Conservation (phyloP, 2,797 vertebrate species). For the Artibeus lituratus region DNA sequence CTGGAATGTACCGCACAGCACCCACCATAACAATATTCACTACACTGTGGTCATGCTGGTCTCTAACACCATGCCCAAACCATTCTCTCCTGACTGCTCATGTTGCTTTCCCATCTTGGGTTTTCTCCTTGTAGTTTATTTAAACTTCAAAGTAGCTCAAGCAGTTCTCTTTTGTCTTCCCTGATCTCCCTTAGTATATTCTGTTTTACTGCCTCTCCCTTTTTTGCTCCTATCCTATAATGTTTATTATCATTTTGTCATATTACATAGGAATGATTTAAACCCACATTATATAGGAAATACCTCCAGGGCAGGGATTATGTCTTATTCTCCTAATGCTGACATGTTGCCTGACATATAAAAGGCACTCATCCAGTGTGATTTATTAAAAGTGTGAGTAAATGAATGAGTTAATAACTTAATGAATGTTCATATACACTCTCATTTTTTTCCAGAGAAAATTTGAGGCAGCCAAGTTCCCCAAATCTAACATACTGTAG, state of each 20-base stretch:
- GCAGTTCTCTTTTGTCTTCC: background rate
- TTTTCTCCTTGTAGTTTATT: background rate
- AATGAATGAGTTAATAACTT: slow-evolving; percentile 74
- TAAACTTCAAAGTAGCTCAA: slow-evolving; percentile 19
- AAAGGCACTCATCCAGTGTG: slow-evolving; percentile 35
- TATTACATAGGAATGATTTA: background rate
- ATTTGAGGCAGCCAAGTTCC: slow-evolving; percentile 66
- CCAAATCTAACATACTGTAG: slow-evolving; percentile 56
- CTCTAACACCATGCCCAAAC: background rate
- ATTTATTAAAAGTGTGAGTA: slow-evolving; percentile 66
- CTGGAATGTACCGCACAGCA: background rate
- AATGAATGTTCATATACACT: slow-evolving; percentile 74
- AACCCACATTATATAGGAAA: slow-evolving; percentile 50
- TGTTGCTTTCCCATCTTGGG: background rate
- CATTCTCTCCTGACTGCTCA: background rate
- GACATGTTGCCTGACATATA: slow-evolving; percentile 47
- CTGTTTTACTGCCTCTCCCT: background rate
- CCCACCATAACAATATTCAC: background rate
- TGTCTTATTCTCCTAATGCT: slow-evolving; percentile 10
- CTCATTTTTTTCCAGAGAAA: slow-evolving; percentile 70
- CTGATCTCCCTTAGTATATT: background rate
- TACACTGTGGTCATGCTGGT: background rate
- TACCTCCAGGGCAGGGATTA: slow-evolving; percentile 52
- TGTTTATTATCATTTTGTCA: background rate
- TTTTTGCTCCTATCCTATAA: background rate